These are phyloP conservation scores for Periphyllus acericola DNA, from an alignment of 2,888 invertebrate genomes.

Conservation along the genomic window DNA sequence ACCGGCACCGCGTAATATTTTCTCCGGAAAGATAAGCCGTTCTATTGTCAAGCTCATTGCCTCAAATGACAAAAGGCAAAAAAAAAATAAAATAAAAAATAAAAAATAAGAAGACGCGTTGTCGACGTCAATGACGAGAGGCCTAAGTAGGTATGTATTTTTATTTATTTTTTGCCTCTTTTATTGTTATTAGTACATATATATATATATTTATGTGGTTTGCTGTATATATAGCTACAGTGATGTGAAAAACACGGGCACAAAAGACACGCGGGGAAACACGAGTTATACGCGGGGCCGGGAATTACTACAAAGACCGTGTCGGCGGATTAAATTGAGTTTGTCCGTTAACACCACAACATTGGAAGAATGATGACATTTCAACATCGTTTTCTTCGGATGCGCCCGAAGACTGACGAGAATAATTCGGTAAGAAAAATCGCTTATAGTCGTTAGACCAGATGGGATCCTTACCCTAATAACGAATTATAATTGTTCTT, in stretches of 20 bases:
- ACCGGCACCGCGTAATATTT: slow-evolving; percentile 43
- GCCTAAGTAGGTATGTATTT: slow-evolving; percentile 26
- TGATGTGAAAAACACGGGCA: slow-evolving; percentile 7
- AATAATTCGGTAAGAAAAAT: slow-evolving; percentile 36
- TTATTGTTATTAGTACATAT: slow-evolving; percentile 28
- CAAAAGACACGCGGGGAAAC: slow-evolving; percentile 31
- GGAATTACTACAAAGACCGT: slow-evolving; percentile 34
- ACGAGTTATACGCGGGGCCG: slow-evolving; percentile 18
- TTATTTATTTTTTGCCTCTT: background rate
- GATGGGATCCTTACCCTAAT: slow-evolving; percentile 6
- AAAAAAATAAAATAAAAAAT: background rate
- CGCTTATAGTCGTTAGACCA: slow-evolving; percentile 27
- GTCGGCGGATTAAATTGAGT: slow-evolving; percentile 57
- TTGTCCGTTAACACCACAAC: slow-evolving; percentile 34
- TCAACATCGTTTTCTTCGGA: slow-evolving; percentile 48
- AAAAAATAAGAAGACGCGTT: background rate
- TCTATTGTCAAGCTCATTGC: slow-evolving; percentile 52
- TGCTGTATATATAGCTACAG: slow-evolving; percentile 3
- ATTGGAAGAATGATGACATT: slow-evolving; percentile 58
- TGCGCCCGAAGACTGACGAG: background rate
- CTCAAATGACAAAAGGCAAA: slow-evolving; percentile 40
- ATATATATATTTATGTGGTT: background rate
- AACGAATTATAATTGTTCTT: slow-evolving; percentile 42
- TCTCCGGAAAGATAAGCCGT: slow-evolving; percentile 38
- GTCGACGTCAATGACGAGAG: slow-evolving; percentile 37